Percentiles rank a stretch among this genome's conserved stretches.
Evolutionary conservation across 2,113 vertebrate genomes (phyloP).

Genomic region (Labrus mixtus): DNA sequence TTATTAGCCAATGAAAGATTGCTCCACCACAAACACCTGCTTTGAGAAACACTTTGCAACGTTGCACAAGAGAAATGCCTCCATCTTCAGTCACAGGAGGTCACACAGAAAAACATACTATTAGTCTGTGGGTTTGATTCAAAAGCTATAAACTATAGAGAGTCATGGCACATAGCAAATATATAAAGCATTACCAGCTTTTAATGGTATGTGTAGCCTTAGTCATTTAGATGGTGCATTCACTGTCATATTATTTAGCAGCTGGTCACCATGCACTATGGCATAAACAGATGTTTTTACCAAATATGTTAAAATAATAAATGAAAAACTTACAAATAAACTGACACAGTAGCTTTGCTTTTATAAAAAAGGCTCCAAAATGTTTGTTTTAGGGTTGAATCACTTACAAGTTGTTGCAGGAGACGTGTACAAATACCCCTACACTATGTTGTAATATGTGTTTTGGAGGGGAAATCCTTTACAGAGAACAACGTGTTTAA

Average conservation of each 20-base stretch:
- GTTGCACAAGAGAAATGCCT: slow-evolving; percentile 27
- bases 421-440: not conserved
- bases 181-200: too few species aligned
- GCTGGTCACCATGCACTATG: not conserved
- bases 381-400: not conserved
- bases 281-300: not conserved
- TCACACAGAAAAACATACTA: not conserved
- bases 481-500: not conserved
- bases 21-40: slow-evolving; percentile 11
- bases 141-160: not conserved
- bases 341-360: not conserved
- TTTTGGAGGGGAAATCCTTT: slow-evolving; percentile 7
- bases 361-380: not conserved
- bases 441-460: not conserved
- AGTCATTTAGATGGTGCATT: too few species aligned
- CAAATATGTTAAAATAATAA: not conserved
- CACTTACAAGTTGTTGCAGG: not conserved
- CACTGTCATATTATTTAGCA: not conserved
- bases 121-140: not conserved
- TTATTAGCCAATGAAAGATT: slow-evolving; percentile 15
- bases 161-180: too few species aligned
- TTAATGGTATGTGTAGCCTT: too few species aligned
- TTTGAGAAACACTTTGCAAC: slow-evolving; percentile 39
- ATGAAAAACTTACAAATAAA: not conserved
- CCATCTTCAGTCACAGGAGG: not conserved